phyloP scores from a whole-genome alignment of 2,797 vertebrate genomes.

The Chaenodraco wilsoni region DNA sequence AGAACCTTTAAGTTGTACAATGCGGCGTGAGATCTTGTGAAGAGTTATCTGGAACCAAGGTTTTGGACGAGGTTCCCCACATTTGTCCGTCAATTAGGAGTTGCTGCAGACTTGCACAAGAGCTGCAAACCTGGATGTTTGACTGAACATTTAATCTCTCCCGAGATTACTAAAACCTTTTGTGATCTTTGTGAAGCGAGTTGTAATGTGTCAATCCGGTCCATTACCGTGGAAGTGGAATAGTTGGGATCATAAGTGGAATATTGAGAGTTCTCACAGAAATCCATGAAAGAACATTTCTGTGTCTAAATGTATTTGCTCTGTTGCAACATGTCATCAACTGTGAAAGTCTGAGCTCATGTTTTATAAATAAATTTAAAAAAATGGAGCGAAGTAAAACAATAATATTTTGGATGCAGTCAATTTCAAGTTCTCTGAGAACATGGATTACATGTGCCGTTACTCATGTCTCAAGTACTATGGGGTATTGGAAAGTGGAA shows the following conservation, averaged over 20 bases:
- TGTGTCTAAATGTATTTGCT: conserved; percentile 24
- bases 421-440: conserved; percentile 31
- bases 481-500: conserved; percentile 35
- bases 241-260: conserved; percentile 45
- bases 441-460: conserved; percentile 25
- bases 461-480: conserved; percentile 36
- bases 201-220: conserved; percentile 49
- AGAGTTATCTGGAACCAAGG: conserved; percentile 48
- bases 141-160: conserved; percentile 34
- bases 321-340: conserved; percentile 38
- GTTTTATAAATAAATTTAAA: conserved; percentile 18
- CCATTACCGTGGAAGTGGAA: conserved; percentile 44
- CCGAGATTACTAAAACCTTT: conserved; percentile 33
- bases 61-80: conserved; percentile 44
- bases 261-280: conserved; percentile 37
- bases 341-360: conserved; percentile 13
- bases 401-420: conserved; percentile 41
- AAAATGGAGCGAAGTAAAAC: conserved; percentile 34
- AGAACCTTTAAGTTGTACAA: conserved; percentile 39
- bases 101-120: conserved; percentile 62
- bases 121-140: conserved; percentile 57
- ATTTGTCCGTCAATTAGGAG: conserved; percentile 48
- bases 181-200: conserved; percentile 56
- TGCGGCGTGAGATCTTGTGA: conserved; percentile 42
- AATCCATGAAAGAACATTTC: conserved; percentile 32